Evolutionary conservation across 37 sponge, comb jelly and placozoan species (phyloP).

Genomic region (Eunapius fragilis): DNA sequence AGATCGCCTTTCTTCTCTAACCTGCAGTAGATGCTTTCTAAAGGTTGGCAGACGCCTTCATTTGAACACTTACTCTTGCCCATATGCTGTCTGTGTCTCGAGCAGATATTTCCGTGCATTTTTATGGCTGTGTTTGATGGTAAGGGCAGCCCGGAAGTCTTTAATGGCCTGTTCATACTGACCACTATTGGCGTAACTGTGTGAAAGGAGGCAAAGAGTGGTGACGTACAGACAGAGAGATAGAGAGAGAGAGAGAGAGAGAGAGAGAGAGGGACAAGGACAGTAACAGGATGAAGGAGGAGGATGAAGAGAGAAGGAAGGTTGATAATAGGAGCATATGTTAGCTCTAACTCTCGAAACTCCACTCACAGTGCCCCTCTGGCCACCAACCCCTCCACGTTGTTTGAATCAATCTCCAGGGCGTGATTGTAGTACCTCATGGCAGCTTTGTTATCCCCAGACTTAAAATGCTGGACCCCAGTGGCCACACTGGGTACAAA

Average conservation of each 20-base stretch:
- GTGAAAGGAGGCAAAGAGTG: background rate
- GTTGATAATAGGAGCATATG: no score
- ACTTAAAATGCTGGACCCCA: slow-evolving; percentile 73
- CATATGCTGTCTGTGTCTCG: slow-evolving; percentile 69
- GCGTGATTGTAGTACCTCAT: slow-evolving; percentile 72
- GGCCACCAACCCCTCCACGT: slow-evolving; percentile 85
- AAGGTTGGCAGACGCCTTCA: background rate
- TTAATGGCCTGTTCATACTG: slow-evolving; percentile 47
- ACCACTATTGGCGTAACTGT: slow-evolving; percentile 65
- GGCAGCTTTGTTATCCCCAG: slow-evolving; percentile 47
- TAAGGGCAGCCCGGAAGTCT: slow-evolving; percentile 72
- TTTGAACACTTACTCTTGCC: slow-evolving; percentile 47
- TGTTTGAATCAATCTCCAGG: slow-evolving; percentile 66
- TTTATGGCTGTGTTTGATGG: slow-evolving; percentile 49
- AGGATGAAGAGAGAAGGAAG: background rate
- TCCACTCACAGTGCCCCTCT: slow-evolving; percentile 79
- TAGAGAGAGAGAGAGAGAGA: background rate
- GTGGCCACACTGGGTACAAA: slow-evolving; percentile 54
- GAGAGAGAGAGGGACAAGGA: background rate
- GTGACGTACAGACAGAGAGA: no score
- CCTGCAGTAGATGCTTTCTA: slow-evolving; percentile 1
- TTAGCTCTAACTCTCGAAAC: background rate
- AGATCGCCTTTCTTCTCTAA: slow-evolving; percentile 52
- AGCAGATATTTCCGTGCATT: slow-evolving; percentile 79
- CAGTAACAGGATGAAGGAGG: background rate